Conservation (phyloP, 2,797 vertebrate genomes). For the Perodicticus potto region DNA sequence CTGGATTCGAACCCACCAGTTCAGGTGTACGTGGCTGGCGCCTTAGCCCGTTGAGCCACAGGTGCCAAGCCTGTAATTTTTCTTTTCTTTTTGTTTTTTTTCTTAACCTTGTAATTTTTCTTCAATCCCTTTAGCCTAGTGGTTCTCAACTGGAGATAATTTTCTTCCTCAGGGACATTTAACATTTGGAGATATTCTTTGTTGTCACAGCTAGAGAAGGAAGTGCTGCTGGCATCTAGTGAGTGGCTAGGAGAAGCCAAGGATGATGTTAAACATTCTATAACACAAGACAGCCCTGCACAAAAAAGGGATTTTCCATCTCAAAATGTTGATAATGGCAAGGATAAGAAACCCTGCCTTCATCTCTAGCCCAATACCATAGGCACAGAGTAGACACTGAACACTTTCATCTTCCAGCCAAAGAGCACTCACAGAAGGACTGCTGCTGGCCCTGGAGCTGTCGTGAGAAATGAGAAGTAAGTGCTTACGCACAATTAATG, state of each 20-base stretch:
- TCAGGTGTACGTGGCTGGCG: no score
- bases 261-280: not conserved
- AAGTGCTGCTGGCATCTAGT: not conserved
- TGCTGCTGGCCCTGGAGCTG: not conserved
- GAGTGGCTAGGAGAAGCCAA: not conserved
- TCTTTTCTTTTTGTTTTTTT: no score
- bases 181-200: not conserved
- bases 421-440: constrained; percentile 11
- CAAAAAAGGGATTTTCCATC: not conserved
- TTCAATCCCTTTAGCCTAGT: constrained; percentile 33
- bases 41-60: no score
- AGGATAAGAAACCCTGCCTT: not conserved
- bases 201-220: not conserved
- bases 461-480: not conserved
- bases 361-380: not conserved
- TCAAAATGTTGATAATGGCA: not conserved
- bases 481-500: not conserved
- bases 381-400: not conserved
- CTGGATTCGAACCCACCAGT: no score
- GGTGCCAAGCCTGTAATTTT: no score
- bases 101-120: no score
- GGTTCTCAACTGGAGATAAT: not conserved
- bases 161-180: constrained; percentile 32
- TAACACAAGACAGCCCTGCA: not conserved
- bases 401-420: constrained; percentile 20